These are phyloP conservation scores for Thysanoteuthis rhombus DNA, from an alignment of 2,888 invertebrate species.

Conservation along the genomic window DNA sequence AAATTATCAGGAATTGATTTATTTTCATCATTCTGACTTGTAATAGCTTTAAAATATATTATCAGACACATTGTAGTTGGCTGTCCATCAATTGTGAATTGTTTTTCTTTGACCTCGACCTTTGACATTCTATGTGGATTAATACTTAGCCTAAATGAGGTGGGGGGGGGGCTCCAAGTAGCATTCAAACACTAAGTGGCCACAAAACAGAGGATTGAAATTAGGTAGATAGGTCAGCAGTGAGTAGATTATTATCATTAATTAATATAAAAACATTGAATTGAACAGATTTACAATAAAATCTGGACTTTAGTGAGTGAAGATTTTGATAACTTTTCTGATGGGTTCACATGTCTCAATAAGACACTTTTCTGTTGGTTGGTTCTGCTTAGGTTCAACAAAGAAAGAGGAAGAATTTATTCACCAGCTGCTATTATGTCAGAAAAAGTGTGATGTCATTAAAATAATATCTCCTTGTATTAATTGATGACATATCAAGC, in stretches of 20 bases:
- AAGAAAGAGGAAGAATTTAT: too few relatives aligned
- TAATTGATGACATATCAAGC: too few relatives aligned
- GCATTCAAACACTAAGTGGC: not conserved
- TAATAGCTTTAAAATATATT: conserved; percentile 1
- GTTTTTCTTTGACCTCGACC: not conserved
- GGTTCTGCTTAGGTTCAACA: too few relatives aligned
- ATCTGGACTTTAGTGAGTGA: too few relatives aligned
- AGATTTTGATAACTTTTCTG: too few relatives aligned
- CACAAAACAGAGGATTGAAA: not conserved
- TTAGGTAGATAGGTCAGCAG: not conserved
- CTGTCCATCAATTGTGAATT: not conserved
- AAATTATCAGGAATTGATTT: not conserved
- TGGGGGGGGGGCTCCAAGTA: not conserved
- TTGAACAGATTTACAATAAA: too few relatives aligned
- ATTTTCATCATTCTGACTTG: not conserved
- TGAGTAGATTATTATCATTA: not conserved
- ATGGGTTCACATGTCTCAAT: too few relatives aligned
- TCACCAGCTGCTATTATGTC: too few relatives aligned
- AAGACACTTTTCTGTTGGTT: too few relatives aligned
- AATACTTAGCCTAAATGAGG: not conserved
- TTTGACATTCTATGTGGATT: not conserved
- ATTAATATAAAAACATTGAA: not conserved
- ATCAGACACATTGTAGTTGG: not conserved
- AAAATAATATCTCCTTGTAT: too few relatives aligned
- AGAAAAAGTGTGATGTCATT: too few relatives aligned